Evolutionary conservation across 2,888 invertebrate genomes (phyloP).

Genomic region (Onthophagus sagittarius): DNA sequence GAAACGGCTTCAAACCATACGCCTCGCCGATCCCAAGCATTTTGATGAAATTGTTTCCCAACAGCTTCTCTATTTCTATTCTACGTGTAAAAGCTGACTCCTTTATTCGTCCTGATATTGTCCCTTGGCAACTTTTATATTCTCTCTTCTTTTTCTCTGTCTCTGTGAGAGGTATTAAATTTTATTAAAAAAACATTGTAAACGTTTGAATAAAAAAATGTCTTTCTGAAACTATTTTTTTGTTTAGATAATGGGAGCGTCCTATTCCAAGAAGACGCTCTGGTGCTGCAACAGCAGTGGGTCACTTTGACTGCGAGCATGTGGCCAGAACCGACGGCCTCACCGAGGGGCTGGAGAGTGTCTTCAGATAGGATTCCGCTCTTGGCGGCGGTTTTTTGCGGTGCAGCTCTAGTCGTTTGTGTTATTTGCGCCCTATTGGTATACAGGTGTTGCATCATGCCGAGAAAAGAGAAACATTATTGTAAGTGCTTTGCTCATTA

Average conservation of each 20-base stretch:
- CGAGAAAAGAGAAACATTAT: slow-evolving; percentile 64
- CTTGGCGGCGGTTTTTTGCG: slow-evolving; percentile 51
- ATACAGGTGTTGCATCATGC: slow-evolving; percentile 68
- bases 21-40: background rate
- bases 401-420: slow-evolving; percentile 62
- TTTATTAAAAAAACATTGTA: too few species aligned
- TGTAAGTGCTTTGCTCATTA: slow-evolving; percentile 49
- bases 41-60: background rate
- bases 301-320: slow-evolving; percentile 54
- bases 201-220: too few species aligned
- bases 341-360: slow-evolving; percentile 47
- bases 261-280: slow-evolving; percentile 35
- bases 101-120: too few species aligned
- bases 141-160: too few species aligned
- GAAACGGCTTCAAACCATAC: background rate
- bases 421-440: slow-evolving; percentile 60
- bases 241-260: slow-evolving; percentile 43
- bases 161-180: too few species aligned
- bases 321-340: slow-evolving; percentile 50
- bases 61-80: background rate
- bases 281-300: slow-evolving; percentile 51
- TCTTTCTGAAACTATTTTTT: background rate
- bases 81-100: background rate
- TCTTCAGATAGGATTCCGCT: slow-evolving; percentile 50
- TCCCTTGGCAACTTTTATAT: too few species aligned